Evolutionary conservation across 2,797 vertebrate species (phyloP), one percentile per base, ranked within the genome.

Genomic region (Poecilia wingei): DNA sequence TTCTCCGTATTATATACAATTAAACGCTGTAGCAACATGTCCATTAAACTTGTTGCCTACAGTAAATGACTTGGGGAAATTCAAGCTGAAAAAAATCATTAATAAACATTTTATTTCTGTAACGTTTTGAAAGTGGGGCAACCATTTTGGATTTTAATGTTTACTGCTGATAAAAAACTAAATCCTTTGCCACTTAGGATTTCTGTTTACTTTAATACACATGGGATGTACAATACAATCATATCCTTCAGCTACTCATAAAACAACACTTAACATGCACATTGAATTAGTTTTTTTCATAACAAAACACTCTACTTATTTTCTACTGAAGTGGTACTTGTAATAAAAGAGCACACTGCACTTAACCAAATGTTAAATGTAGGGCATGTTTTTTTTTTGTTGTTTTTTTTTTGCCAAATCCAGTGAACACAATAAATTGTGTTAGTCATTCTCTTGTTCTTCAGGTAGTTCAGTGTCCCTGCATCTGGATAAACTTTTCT

Each of bases 281-380:
- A 20, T 39, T 39, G 18, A 39, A 36, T 64, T 36, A 1, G 0
- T 22, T 8, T 33, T 64, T 68, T 68, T 41, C 18, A 25, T 25
- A 25, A 41, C 18, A 68, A 68, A 68, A 41, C 66, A 68, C 25
- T 13, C 25, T 61, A 61, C n/a, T 61, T 61, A 16, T 13, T 61
- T 31, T 66, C 39, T 41, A 41, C 64, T 39, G 20, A 41, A 22
- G 33, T 41, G 8, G 8, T 68, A 68, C 36, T 39, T 16, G 12
- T 0, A 33, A 33, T 39, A 41, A 22, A 68, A 39, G 13, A 13
- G n/a, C 13, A 31, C 7, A 39, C 18, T 39, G 13, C 31, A 74
- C 64, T 70, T 71, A 22, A 36, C 71, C 64, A 80, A 33, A 79
- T 72, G 20, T 66, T 43, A 28, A 10, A 28, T 66, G 9, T 14